Conservation (phyloP, 2,113 vertebrate genomes). For the Catagonus wagneri region DNA sequence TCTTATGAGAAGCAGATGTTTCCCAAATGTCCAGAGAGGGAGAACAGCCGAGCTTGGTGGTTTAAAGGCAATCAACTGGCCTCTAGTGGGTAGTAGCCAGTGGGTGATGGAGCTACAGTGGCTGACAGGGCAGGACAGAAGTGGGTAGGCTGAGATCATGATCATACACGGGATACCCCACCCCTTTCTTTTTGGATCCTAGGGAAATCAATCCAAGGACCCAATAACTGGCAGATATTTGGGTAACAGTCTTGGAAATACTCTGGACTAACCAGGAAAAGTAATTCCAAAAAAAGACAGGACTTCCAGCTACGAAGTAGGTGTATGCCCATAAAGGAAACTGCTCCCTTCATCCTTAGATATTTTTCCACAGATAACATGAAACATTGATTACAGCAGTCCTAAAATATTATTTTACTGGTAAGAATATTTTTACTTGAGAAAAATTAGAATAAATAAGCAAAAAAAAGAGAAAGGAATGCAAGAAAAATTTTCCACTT, state of each 20-base stretch:
- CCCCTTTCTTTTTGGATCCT: not conserved
- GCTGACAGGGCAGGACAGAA: not conserved
- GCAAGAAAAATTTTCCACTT: not conserved
- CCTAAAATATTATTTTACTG: slow-evolving; percentile 17
- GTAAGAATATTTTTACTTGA: slow-evolving; percentile 51
- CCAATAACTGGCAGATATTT: not conserved
- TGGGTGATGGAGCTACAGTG: not conserved
- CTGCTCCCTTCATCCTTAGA: not conserved
- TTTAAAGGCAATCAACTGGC: not conserved
- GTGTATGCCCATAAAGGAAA: not conserved
- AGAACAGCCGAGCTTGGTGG: not conserved
- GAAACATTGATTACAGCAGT: not conserved
- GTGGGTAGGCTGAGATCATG: not conserved
- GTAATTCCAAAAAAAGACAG: not conserved
- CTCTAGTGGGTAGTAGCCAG: not conserved
- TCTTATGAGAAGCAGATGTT: not conserved
- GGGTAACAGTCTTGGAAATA: not conserved
- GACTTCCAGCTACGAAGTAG: not conserved
- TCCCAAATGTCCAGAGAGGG: not conserved
- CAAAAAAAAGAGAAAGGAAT: not conserved
- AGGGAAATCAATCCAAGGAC: not conserved
- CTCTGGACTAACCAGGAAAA: not conserved
- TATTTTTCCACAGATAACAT: not conserved
- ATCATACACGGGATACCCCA: not conserved
- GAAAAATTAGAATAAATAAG: slow-evolving; percentile 24